Percentiles rank a stretch among this genome's conserved stretches.
Evolutionary conservation across 2,113 vertebrate species (phyloP).

Genomic region (Misgurnus mizolepis): DNA sequence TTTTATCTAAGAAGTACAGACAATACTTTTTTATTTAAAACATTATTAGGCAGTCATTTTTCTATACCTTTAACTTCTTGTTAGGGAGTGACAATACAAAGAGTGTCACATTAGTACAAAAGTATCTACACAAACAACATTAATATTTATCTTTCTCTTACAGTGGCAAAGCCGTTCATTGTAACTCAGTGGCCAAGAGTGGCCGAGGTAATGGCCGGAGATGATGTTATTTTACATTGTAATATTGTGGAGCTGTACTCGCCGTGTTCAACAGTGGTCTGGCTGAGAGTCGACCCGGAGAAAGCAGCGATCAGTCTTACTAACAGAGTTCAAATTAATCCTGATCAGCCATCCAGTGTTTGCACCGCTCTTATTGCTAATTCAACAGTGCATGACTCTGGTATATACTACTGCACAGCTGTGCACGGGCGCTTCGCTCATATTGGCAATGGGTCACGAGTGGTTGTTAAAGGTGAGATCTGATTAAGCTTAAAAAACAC

Average conservation of each 20-base stretch:
- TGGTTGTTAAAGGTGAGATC: conserved; percentile 33
- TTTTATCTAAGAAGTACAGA: too few relatives aligned
- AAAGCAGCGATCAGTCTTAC: conserved; percentile 1
- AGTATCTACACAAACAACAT: not conserved
- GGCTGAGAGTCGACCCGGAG: conserved; percentile 15
- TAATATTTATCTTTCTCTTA: not conserved
- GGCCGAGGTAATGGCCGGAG: conserved; percentile 22
- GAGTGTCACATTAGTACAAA: not conserved
- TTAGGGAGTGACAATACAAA: not conserved
- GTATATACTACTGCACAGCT: conserved; percentile 34
- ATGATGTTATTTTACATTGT: conserved; percentile 6
- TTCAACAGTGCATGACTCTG: conserved; percentile 18
- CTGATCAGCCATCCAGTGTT: not conserved
- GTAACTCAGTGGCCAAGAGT: conserved; percentile 29
- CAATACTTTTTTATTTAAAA: not conserved
- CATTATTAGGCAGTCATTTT: not conserved
- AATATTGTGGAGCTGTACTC: conserved; percentile 32
- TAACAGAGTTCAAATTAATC: not conserved
- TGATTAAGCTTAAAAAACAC: not conserved
- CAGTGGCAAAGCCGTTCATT: not conserved
- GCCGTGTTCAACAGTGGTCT: conserved; percentile 3
- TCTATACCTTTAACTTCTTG: not conserved
- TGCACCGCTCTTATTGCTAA: conserved; percentile 10
- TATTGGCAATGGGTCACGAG: conserved; percentile 38
- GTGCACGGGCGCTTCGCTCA: conserved; percentile 27